phyloP scores from a whole-genome alignment of 2,888 invertebrate genomes.

The Prosapia bicincta region DNA sequence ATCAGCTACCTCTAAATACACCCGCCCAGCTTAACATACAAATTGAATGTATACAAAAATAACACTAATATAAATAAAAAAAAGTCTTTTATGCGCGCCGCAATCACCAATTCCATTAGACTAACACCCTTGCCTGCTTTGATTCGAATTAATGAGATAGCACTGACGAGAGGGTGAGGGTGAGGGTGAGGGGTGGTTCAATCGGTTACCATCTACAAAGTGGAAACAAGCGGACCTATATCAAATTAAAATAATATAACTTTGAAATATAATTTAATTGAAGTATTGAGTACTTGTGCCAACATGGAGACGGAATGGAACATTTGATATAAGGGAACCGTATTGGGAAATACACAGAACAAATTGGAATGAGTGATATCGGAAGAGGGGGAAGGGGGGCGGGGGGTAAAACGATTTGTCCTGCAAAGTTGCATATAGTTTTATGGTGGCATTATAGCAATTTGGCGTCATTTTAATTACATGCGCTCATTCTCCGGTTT shows the following conservation, averaged over 20 bases:
- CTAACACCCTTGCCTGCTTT: slow-evolving; percentile 14
- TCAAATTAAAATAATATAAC: neutral
- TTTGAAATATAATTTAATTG: neutral
- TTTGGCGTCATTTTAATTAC: no score
- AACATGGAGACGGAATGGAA: no score
- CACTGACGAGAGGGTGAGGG: neutral
- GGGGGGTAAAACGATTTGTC: no score
- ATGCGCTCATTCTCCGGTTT: no score
- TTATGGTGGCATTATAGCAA: no score
- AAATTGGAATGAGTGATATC: neutral
- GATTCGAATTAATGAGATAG: slow-evolving; percentile 18
- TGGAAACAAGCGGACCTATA: neutral
- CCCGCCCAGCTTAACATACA: slow-evolving; percentile 3
- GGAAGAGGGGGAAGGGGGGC: neutral
- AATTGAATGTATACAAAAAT: slow-evolving; percentile 17
- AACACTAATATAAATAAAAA: slow-evolving; percentile 14
- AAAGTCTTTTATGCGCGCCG: slow-evolving; percentile 13
- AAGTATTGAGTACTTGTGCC: neutral
- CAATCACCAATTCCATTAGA: slow-evolving; percentile 19
- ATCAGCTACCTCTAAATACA: neutral
- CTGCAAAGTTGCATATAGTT: no score
- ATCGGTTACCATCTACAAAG: neutral
- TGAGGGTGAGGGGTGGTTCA: neutral
- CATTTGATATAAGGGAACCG: no score
- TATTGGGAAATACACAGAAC: no score